phyloP scores from a whole-genome alignment of 2,797 vertebrate genomes.

The Enteromius viviparus region DNA sequence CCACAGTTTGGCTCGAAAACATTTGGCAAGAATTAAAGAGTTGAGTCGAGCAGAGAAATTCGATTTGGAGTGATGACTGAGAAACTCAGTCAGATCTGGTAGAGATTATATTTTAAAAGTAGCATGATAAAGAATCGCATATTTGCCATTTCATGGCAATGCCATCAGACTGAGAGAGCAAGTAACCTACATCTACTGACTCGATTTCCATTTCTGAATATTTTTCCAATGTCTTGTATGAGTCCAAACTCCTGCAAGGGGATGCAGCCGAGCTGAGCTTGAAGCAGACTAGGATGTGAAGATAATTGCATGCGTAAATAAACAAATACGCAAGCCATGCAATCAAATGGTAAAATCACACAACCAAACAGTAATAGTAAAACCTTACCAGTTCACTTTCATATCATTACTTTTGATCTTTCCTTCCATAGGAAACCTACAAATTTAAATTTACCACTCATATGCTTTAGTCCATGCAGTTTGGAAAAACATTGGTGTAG shows the following conservation, averaged over 20 bases:
- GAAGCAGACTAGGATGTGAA: conserved; percentile 85
- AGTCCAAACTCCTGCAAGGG: conserved; percentile 94
- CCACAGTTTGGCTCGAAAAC: conserved; percentile 95
- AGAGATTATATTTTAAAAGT: conserved; percentile 52
- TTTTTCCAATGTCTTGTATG: conserved; percentile 90
- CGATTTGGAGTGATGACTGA: conserved; percentile 80
- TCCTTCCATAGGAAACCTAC: conserved; percentile 92
- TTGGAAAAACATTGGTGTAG: too few relatives aligned
- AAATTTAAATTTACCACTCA: conserved; percentile 30
- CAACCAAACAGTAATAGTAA: neutral
- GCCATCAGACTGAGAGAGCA: conserved; percentile 6
- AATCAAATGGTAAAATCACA: neutral
- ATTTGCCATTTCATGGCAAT: neutral
- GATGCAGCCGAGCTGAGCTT: conserved; percentile 94
- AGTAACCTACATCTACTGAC: conserved; percentile 88
- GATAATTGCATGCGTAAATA: neutral
- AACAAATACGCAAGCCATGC: neutral
- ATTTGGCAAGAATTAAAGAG: conserved; percentile 90
- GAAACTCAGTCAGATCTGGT: conserved; percentile 90
- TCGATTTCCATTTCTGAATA: conserved; percentile 92
- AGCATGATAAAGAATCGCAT: neutral
- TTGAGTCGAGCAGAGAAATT: conserved; percentile 85
- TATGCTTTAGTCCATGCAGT: neutral
- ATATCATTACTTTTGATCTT: conserved; percentile 96
- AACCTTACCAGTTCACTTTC: conserved; percentile 95